These are phyloP conservation scores for Epinephelus malabaricus DNA, from an alignment of 2,797 vertebrate species.

Conservation along the genomic window DNA sequence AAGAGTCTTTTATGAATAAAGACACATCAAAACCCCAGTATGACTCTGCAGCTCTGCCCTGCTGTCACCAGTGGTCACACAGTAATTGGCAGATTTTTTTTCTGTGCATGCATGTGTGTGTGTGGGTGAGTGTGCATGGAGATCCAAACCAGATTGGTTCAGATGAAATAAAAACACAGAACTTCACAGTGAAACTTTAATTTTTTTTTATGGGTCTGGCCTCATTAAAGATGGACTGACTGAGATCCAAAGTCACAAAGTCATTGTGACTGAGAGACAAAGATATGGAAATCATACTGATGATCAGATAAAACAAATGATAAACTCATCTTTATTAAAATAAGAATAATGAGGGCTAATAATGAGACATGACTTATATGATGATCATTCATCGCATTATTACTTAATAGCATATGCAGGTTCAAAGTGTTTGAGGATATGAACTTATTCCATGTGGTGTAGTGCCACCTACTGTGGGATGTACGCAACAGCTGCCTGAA, in stretches of 20 bases:
- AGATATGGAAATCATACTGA: background rate
- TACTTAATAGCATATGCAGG: background rate
- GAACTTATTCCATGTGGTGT: constrained; percentile 30
- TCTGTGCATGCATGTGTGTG: background rate
- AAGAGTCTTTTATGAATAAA: constrained; percentile 25
- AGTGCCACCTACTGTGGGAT: constrained; percentile 61
- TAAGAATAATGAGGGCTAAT: background rate
- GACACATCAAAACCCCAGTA: constrained; percentile 40
- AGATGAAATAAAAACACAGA: constrained; percentile 26
- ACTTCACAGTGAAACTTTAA: constrained; percentile 18
- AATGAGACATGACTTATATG: background rate
- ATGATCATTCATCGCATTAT: background rate
- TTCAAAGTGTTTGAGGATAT: background rate
- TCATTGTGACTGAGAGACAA: background rate
- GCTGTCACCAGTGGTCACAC: constrained; percentile 46
- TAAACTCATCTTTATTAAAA: background rate
- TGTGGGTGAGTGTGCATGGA: background rate
- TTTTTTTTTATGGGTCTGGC: background rate
- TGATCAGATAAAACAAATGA: background rate
- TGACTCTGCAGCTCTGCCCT: constrained; percentile 43
- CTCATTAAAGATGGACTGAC: constrained; percentile 58
- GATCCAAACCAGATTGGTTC: constrained; percentile 6
- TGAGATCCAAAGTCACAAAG: constrained; percentile 44
- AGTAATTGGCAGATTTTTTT: constrained; percentile 40
- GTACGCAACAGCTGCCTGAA: constrained; percentile 33